Evolutionary conservation across 64 coral and sea anemone genomes (phyloP).

Genomic region (Anthopleura sola): DNA sequence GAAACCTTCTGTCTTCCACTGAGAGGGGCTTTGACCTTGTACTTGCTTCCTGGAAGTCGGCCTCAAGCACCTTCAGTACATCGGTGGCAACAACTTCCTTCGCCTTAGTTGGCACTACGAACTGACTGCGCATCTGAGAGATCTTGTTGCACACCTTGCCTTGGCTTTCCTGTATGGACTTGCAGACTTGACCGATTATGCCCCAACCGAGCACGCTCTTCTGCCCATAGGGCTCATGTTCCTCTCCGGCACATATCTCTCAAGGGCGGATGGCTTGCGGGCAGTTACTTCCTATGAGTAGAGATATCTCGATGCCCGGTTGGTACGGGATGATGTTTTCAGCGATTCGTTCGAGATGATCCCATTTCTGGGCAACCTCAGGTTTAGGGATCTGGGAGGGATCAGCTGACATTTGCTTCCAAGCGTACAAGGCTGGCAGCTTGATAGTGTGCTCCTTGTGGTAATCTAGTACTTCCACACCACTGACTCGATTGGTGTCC

Average conservation of each 20-base stretch:
- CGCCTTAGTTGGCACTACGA: not conserved
- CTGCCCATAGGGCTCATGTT: slow-evolving; percentile 55
- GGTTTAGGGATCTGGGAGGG: slow-evolving; percentile 51
- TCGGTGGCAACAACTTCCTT: not conserved
- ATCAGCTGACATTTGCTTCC: slow-evolving; percentile 31
- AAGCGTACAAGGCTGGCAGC: slow-evolving; percentile 41
- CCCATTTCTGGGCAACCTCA: slow-evolving; percentile 32
- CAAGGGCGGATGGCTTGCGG: slow-evolving; percentile 49
- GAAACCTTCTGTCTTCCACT: slow-evolving; percentile 45
- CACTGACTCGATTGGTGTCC: slow-evolving; percentile 24
- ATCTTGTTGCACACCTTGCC: slow-evolving; percentile 18
- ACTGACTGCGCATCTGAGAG: not conserved
- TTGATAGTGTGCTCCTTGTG: slow-evolving; percentile 17
- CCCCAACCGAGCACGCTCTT: slow-evolving; percentile 42
- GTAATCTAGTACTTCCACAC: slow-evolving; percentile 23
- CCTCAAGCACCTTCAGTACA: slow-evolving; percentile 36
- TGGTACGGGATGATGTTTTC: slow-evolving; percentile 31
- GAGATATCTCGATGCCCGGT: slow-evolving; percentile 20
- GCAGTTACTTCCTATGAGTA: slow-evolving; percentile 67
- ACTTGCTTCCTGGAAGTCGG: slow-evolving; percentile 53
- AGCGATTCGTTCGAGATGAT: slow-evolving; percentile 38
- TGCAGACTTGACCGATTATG: slow-evolving; percentile 32
- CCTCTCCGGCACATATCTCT: slow-evolving; percentile 43
- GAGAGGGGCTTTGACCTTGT: slow-evolving; percentile 32
- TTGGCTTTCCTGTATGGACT: not conserved